Evolutionary conservation across 2,797 vertebrate genomes (phyloP), one percentile per base, ranked within the genome.

Genomic region (Lepilemur ruficaudatus): DNA sequence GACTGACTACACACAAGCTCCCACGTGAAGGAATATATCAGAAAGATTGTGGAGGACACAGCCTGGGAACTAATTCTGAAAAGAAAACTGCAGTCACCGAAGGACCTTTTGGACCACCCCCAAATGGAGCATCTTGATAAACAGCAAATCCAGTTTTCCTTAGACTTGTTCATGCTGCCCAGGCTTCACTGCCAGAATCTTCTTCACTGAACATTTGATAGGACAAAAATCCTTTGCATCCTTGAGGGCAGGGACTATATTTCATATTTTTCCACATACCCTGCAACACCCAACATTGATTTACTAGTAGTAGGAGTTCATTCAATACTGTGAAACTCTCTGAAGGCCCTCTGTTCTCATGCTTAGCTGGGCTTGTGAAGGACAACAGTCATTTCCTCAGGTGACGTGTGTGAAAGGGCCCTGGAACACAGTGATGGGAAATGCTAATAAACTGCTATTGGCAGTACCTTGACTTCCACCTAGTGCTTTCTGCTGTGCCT

Each of bases 91-190:
- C 87, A 97, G 94, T 94, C 57, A 99, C 98, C 0, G 99, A 99
- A 92, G 99, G 96, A 23, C 99, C 98, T 90, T 98, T 99, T 0
- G 99, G 99, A 59, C 98, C 99, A 20, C 98, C 97, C 1, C 63
- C 67, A 18, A 85, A 89, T 46, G 96, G 28, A 75, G 81, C 88
- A 10, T 81, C 52, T 84, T 69, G 35, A 76, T 75, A 52, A 55
- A 89, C 20, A 46, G n/a, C 30, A 20, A 75, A n/a, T 88, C 35
- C 38, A 38, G 23, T 73, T 61, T 89, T 73, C 79, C 55, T 78
- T 35, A 5, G 72, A 46, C 48, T 22, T 41, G 89, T 69, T 69
- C n/a, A 14, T 1, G 3, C 55, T 57, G 22, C 25, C 23, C 87
- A 75, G 55, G 13, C 48, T 91, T 76, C 35, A 38, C 38, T 32